Base-by-base conservation (phyloP, 2,113 vertebrate genomes). In the Neogale vison region DNA sequence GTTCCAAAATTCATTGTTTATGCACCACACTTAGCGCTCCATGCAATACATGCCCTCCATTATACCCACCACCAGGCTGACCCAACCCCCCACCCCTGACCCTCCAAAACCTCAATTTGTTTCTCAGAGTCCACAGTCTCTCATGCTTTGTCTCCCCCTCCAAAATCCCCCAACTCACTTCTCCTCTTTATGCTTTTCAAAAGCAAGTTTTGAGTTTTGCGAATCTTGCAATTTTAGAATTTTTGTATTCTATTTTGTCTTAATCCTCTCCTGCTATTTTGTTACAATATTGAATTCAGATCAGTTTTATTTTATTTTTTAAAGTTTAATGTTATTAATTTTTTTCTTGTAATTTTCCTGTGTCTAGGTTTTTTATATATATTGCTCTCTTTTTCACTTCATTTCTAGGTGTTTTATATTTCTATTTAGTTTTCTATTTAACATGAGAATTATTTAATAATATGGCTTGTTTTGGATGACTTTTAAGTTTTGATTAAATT, bases 401-500 rank as follows among this genome's bases (percentile, higher is more conserved):
- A 80, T 63, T 89, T 93, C 42, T 61, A 36, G 47, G 57, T 88
- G 47, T 57, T 77, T 84, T 84, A 29, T 83, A 77, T 84, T 90
- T 77, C 77, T 52, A 23, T 89, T 84, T 90, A 93, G 85, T 57
- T 84, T 85, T 55, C 79, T 42, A 69, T 63, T 93, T 93, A 79
- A 79, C 14, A 57, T 84, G 31, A 69, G 39, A 76, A 69, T 93
- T 69, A 89, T 47, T 85, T 52, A 45, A n/a, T 80, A 52, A 50
- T 85, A 50, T 84, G 42, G 36, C 79, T 85, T 71, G 6, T 52
- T 88, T 65, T 20, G 17, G 45, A 29, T 83, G 47, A 50, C 47
- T 93, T 96, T 81, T 34, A 52, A 84, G 47, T 91, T 93, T 76
- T 89, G 42, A 71, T 87, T 71, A 81, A 63, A 42, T 87, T 87